These are phyloP conservation scores for Chaetophractus vellerosus DNA, from an alignment of 2,797 vertebrate genomes.

Conservation along the genomic window DNA sequence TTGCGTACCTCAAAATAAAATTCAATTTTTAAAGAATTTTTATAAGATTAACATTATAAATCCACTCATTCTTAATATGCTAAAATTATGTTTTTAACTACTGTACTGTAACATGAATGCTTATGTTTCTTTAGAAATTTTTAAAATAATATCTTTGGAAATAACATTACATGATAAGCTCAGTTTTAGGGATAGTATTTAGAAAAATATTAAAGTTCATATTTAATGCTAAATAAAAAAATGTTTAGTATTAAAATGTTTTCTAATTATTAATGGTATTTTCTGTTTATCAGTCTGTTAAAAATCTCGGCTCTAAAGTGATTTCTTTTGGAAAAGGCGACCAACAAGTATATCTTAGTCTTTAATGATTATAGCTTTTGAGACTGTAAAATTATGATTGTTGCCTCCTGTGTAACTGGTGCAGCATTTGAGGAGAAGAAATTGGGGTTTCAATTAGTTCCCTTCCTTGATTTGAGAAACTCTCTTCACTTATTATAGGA, in stretches of 20 bases:
- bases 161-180: neutral
- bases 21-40: neutral
- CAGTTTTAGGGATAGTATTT: neutral
- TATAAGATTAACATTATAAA: slow-evolving; percentile 86
- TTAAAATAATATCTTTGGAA: slow-evolving; percentile 87
- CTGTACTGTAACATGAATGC: slow-evolving; percentile 89
- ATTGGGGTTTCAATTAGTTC: neutral
- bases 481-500: slow-evolving; percentile 58
- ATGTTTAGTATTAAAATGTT: neutral
- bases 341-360: slow-evolving; percentile 44
- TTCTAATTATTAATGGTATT: neutral
- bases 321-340: slow-evolving; percentile 79
- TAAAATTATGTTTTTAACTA: slow-evolving; percentile 89
- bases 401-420: slow-evolving; percentile 16
- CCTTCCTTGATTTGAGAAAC: slow-evolving; percentile 68
- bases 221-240: slow-evolving; percentile 8
- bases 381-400: neutral
- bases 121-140: slow-evolving; percentile 87
- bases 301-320: slow-evolving; percentile 76
- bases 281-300: slow-evolving; percentile 68
- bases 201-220: neutral
- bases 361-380: neutral
- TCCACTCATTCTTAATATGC: slow-evolving; percentile 89
- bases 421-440: neutral
- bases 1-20: neutral